Evolutionary conservation across 2,888 invertebrate species (phyloP), one percentile per base, ranked within the genome.

Genomic region (Chymomyza procnemis): DNA sequence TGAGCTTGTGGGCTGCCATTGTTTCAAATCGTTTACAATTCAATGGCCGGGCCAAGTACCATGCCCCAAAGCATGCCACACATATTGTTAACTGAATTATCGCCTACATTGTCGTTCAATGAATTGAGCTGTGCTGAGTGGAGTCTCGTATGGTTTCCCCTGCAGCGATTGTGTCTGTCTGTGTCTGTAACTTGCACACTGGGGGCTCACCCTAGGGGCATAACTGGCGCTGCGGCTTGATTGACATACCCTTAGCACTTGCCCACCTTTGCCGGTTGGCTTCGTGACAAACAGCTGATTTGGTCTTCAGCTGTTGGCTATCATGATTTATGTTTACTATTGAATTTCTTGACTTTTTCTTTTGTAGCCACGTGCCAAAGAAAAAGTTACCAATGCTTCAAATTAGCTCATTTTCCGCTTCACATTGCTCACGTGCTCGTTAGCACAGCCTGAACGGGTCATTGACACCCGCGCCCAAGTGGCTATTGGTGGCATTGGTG

Each of bases 401-500:
- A 88, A 88, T 88, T 88, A 88, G 87, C 88, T 88, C 76, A 77
- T 89, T 88, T 88, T 84, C 86, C 80, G 85, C 80, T 86, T 88
- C 88, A 88, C 77, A 79, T 84, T 81, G 70, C 87, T 87, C 79
- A 85, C 83, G 87, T 80, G 79, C 79, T 79, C 74, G 82, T 82
- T 85, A 75, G 82, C 72, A 66, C 18, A 60, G 61, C 54, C 59
- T 68, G 66, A 63, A 58, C 73, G 67, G 76, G 71, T 79, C 79
- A 78, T 67, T 78, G 80, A 79, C 80, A 73, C 72, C 72, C 63
- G 66, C 66, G 50, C 48, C 59, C 47, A 56, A 48, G 19, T 62
- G 72, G 71, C 65, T 69, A 69, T 69, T 70, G 70, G 71, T 75
- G 62, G 59, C 56, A 47, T 55, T 34, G 2, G 26, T 4, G 2